Conservation (phyloP, 2,888 invertebrate species). For the Lochmaea crataegi region DNA sequence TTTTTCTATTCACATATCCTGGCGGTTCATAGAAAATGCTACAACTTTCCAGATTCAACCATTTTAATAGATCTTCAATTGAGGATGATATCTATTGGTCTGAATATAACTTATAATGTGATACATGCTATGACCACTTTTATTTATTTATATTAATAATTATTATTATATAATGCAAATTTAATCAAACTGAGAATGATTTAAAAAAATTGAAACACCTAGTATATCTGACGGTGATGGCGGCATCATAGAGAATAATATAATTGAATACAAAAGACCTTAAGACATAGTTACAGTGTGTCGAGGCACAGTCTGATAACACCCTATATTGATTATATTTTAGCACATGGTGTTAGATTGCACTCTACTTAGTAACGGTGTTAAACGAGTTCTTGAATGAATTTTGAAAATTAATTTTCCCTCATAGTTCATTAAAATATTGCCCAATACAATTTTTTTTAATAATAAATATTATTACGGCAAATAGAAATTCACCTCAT, state of each 20-base stretch:
- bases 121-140: no score
- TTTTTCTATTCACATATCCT: no score
- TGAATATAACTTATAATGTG: no score
- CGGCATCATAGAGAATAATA: slow-evolving; percentile 44
- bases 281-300: slow-evolving; percentile 58
- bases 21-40: no score
- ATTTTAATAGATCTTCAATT: no score
- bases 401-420: slow-evolving; percentile 24
- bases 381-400: slow-evolving; percentile 25
- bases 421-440: slow-evolving; percentile 7
- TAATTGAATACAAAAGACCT: slow-evolving; percentile 51
- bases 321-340: slow-evolving; percentile 36
- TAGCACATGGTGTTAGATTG: slow-evolving; percentile 51
- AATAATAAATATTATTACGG: not conserved
- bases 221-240: slow-evolving; percentile 46
- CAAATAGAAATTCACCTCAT: not conserved
- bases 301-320: slow-evolving; percentile 43
- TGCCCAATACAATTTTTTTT: not conserved
- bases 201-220: slow-evolving; percentile 31
- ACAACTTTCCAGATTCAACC: no score
- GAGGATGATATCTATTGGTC: no score
- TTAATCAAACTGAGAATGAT: not conserved
- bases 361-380: slow-evolving; percentile 36
- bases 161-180: no score
- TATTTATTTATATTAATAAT: no score